Evolutionary conservation across 1,140 invertebrate genomes (phyloP).

Genomic region (Meloidogyne hapla): DNA sequence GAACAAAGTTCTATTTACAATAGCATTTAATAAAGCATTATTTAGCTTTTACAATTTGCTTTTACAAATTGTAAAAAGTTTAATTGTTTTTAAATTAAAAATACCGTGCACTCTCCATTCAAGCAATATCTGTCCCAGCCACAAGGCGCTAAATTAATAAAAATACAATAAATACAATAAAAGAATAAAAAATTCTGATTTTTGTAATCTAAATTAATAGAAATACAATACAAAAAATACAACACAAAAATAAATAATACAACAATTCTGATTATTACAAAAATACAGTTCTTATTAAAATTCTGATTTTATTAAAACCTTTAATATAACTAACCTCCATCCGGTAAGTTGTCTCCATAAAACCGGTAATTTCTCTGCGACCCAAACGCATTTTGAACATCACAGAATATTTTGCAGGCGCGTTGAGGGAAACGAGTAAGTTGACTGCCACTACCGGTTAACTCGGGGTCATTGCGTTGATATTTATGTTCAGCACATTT

Average conservation of each 20-base stretch:
- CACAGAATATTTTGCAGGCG: conserved; percentile 64
- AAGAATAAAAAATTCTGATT: neutral
- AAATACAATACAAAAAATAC: too few relatives aligned
- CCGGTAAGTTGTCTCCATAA: conserved; percentile 63
- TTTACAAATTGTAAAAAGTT: conserved; percentile 14
- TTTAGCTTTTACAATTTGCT: conserved; percentile 21
- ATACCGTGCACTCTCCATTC: conserved; percentile 61
- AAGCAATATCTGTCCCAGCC: conserved; percentile 62
- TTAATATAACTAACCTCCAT: conserved; percentile 43
- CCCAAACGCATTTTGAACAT: conserved; percentile 52
- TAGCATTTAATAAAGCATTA: too few relatives aligned
- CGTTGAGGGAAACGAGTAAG: conserved; percentile 60
- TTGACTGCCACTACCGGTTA: conserved; percentile 60
- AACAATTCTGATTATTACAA: too few relatives aligned
- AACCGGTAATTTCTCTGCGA: conserved; percentile 62
- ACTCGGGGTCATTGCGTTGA: conserved; percentile 56
- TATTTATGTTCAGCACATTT: conserved; percentile 60
- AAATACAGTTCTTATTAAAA: too few relatives aligned
- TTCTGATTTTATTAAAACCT: neutral
- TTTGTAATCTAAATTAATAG: conserved; percentile 22
- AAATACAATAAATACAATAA: too few relatives aligned
- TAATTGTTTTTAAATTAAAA: conserved; percentile 23
- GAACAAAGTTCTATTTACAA: neutral
- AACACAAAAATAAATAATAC: neutral
- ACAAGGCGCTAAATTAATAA: conserved; percentile 47